Base-by-base conservation (phyloP, 2,113 vertebrate species). In the Falcunculus frontatus region DNA sequence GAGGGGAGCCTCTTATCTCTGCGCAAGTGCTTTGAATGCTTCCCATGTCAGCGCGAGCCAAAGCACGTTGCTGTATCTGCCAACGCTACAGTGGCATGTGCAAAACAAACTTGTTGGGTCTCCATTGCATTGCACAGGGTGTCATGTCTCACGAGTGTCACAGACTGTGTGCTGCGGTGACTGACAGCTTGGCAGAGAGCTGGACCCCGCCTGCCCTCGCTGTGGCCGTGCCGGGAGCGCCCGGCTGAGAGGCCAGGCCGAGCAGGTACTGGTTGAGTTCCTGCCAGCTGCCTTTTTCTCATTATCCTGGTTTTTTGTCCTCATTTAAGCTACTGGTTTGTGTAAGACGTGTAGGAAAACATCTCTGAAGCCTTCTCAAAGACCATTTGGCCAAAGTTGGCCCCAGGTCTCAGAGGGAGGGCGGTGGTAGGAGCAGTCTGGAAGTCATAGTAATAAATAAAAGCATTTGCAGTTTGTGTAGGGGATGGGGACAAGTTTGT, bases 1-100 rank as follows among this genome's bases (percentile, higher is more conserved):
- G 76, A 75, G 49, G 64, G 68, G 76, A 86, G 44, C n/a, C 56
- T 95, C 77, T 93, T 90, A 93, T 90, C 83, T 92, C 83, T 56
- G 68, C 2, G 3, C 0, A 18, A 90, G 79, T 72, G 68, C 83
- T 96, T 88, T 84, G 92, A 70, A 90, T 88, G 85, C 86, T 88
- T 96, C 83, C 90, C 52, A 0, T 83, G 95, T 80, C 93, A 75
- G 85, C 30, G 18, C 3, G 35, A 42, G 92, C 83, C 88, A 68
- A 89, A 73, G 92, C 78, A 57, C 8, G 13, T 49, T 92, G 49
- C 88, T 84, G 12, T 50, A 17, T 84, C 86, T 92, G 69, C 83
- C 4, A 8, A 5, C 1, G 3, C 90, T 8, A 1, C 1, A 5
- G 55, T 84, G 93, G 93, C 92, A 70, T 32, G 64, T 78, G 39